Evolutionary conservation across 2,113 vertebrate genomes (phyloP).

Genomic region (Cyrtonyx montezumae): DNA sequence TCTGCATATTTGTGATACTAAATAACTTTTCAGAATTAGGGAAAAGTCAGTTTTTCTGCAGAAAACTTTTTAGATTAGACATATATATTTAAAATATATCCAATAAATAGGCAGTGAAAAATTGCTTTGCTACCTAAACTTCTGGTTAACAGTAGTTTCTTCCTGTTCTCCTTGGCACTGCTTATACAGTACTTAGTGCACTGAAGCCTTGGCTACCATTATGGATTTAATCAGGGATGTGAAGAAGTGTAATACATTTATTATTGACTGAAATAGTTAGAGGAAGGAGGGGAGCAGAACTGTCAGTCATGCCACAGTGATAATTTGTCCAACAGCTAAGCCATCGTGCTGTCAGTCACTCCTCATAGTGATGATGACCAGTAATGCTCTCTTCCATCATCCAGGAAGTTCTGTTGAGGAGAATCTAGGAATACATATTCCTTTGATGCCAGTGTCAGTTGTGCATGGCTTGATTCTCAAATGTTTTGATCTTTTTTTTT

Average conservation of each 20-base stretch:
- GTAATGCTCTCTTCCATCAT: neutral
- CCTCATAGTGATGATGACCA: rapidly evolving
- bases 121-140: neutral
- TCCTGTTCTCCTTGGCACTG: neutral
- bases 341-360: neutral
- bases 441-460: neutral
- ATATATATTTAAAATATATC: neutral
- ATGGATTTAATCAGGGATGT: neutral
- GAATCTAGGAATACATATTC: neutral
- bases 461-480: neutral
- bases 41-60: neutral
- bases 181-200: neutral
- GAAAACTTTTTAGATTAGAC: neutral
- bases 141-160: neutral
- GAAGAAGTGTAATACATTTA: neutral
- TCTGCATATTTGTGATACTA: neutral
- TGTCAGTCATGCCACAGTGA: neutral
- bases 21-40: neutral
- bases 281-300: neutral
- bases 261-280: neutral
- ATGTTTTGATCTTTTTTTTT: neutral
- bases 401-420: neutral
- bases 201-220: neutral
- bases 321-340: neutral
- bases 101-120: neutral